A percentile compares a stretch with the other conserved stretches of the same genome.
Conservation (phyloP, 2,888 invertebrate species). For the Lasioglossum lativentre region DNA sequence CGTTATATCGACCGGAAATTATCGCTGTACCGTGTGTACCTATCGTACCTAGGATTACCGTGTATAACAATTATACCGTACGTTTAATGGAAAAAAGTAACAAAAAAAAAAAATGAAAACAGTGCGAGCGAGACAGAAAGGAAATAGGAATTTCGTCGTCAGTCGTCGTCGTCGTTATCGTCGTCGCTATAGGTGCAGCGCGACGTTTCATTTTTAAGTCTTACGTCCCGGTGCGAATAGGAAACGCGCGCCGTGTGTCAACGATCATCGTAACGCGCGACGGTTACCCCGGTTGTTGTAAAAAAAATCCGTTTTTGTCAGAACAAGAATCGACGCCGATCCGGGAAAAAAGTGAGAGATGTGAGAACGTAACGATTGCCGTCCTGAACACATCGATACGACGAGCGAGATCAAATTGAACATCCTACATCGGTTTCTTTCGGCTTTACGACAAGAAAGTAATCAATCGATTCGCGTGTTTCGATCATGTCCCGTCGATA, state of each 20-base stretch:
- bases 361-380: constrained; percentile 75
- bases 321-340: constrained; percentile 3
- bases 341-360: constrained; percentile 18
- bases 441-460: constrained; percentile 43
- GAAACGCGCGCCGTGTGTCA: not conserved
- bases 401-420: constrained; percentile 60
- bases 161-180: not conserved
- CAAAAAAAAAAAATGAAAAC: constrained; percentile 9
- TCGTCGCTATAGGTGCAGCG: not conserved
- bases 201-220: constrained; percentile 28
- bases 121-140: not conserved
- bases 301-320: constrained; percentile 45
- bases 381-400: constrained; percentile 81
- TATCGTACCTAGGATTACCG: constrained; percentile 62
- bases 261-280: constrained; percentile 13
- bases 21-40: constrained; percentile 59
- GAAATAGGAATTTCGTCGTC: constrained; percentile 24
- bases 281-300: constrained; percentile 27
- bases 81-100: constrained; percentile 19
- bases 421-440: constrained; percentile 35
- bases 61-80: constrained; percentile 39
- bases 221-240: constrained; percentile 21
- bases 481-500: constrained; percentile 53
- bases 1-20: constrained; percentile 62
- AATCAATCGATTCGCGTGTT: constrained; percentile 34